phyloP scores from a whole-genome alignment of 2,797 vertebrate species.

The Leptoclinus maculatus region DNA sequence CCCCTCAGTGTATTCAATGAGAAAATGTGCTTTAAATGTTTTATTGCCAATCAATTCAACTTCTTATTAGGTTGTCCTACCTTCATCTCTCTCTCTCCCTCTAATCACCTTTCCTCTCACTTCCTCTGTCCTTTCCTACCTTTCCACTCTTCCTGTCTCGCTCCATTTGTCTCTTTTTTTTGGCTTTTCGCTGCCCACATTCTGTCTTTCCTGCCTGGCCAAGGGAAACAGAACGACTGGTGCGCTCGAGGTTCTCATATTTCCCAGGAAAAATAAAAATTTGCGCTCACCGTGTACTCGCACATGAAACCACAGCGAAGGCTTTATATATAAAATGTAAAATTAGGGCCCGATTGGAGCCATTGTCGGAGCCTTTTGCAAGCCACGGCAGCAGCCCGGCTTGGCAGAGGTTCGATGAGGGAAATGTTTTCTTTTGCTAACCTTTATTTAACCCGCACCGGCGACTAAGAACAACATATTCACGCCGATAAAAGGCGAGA shows the following conservation, averaged over 20 bases:
- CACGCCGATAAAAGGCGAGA: slow-evolving; percentile 37
- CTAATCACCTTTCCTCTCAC: not conserved
- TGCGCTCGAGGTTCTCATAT: slow-evolving; percentile 49
- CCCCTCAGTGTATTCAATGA: not conserved
- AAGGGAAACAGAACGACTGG: slow-evolving; percentile 59
- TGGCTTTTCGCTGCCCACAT: slow-evolving; percentile 26
- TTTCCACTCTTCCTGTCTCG: slow-evolving; percentile 17
- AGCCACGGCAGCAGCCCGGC: slow-evolving; percentile 19
- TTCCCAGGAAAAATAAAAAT: slow-evolving; percentile 76
- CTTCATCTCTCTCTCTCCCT: not conserved
- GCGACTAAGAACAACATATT: slow-evolving; percentile 53
- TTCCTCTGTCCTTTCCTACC: slow-evolving; percentile 9
- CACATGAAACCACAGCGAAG: slow-evolving; percentile 65
- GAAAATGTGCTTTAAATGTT: not conserved
- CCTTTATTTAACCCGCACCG: slow-evolving; percentile 56
- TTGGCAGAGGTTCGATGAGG: slow-evolving; percentile 26
- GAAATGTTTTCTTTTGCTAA: slow-evolving; percentile 51
- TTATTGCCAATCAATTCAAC: not conserved
- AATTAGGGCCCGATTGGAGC: slow-evolving; percentile 48
- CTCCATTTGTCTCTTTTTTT: slow-evolving; percentile 38
- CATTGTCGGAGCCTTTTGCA: slow-evolving; percentile 27
- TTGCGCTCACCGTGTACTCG: slow-evolving; percentile 56
- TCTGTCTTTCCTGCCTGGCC: slow-evolving; percentile 38
- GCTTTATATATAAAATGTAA: slow-evolving; percentile 56
- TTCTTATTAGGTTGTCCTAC: slow-evolving; percentile 25